These are phyloP conservation scores for Labia minor DNA, from an alignment of 2,888 invertebrate species.

Conservation along the genomic window DNA sequence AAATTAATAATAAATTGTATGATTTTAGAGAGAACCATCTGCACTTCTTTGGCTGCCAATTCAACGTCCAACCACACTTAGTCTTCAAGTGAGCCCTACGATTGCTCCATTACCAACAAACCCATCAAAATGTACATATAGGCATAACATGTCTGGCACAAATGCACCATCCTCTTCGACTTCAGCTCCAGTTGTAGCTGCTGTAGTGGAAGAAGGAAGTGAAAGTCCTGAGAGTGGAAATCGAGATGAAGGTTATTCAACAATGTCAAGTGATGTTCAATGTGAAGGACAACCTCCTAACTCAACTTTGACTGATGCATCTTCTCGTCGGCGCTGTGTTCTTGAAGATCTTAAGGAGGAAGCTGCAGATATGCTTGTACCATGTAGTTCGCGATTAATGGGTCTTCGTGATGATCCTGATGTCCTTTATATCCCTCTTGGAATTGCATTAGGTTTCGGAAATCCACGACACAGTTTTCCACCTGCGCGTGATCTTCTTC, in stretches of 20 bases:
- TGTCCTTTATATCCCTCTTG: conserved; percentile 56
- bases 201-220: conserved; percentile 54
- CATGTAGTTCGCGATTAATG: background rate
- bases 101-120: conserved; percentile 31
- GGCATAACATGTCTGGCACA: background rate
- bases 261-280: conserved; percentile 73
- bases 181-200: conserved; percentile 7
- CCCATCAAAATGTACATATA: conserved; percentile 16
- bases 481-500: conserved; percentile 54
- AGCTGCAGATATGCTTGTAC: conserved; percentile 37
- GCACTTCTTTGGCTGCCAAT: conserved; percentile 48
- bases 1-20: background rate
- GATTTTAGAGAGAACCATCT: background rate
- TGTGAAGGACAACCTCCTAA: conserved; percentile 44
- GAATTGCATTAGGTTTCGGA: conserved; percentile 46
- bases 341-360: conserved; percentile 63
- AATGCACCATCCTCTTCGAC: background rate
- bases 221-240: conserved; percentile 67
- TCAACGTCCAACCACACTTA: conserved; percentile 56
- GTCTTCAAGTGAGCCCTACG: conserved; percentile 51
- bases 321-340: background rate
- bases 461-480: conserved; percentile 61
- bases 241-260: conserved; percentile 71
- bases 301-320: background rate
- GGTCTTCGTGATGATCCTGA: conserved; percentile 43